A percentile compares a stretch with the other conserved stretches of the same genome.
Conservation (phyloP, 2,113 vertebrate genomes). For the Nasalis larvatus region DNA sequence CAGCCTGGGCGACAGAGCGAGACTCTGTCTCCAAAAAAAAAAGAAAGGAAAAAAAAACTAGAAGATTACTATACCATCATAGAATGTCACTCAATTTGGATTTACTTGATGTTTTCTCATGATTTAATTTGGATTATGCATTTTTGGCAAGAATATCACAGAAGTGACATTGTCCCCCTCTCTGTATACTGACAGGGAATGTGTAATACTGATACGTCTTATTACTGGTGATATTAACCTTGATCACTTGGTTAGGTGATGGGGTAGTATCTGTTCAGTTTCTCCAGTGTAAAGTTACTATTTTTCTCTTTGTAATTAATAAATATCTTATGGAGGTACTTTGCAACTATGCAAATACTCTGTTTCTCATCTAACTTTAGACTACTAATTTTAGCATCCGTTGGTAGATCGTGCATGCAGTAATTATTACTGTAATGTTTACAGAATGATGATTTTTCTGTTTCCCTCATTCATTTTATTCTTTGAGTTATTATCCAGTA, state of each 20-base stretch:
- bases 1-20: too few species aligned
- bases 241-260: not conserved
- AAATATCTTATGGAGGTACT: not conserved
- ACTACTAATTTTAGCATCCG: not conserved
- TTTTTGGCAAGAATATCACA: not conserved
- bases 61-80: not conserved
- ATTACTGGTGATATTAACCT: not conserved
- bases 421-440: not conserved
- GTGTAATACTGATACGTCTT: not conserved
- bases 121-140: not conserved
- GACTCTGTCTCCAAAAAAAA: too few species aligned
- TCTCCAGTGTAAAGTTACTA: not conserved
- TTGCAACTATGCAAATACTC: not conserved
- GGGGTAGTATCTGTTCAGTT: not conserved
- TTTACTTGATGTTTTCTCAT: conserved; percentile 14
- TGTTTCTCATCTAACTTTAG: conserved; percentile 16
- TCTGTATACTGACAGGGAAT: not conserved
- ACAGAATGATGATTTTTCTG: not conserved
- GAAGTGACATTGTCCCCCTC: not conserved
- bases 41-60: not conserved
- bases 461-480: conserved; percentile 26
- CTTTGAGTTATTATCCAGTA: not conserved
- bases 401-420: not conserved
- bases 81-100: not conserved
- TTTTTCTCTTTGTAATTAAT: conserved; percentile 23